A percentile compares a stretch with the other conserved stretches of the same genome.
These are phyloP conservation scores for Nannobrachium achirus DNA, from an alignment of 2,113 vertebrate species.

Conservation along the genomic window DNA sequence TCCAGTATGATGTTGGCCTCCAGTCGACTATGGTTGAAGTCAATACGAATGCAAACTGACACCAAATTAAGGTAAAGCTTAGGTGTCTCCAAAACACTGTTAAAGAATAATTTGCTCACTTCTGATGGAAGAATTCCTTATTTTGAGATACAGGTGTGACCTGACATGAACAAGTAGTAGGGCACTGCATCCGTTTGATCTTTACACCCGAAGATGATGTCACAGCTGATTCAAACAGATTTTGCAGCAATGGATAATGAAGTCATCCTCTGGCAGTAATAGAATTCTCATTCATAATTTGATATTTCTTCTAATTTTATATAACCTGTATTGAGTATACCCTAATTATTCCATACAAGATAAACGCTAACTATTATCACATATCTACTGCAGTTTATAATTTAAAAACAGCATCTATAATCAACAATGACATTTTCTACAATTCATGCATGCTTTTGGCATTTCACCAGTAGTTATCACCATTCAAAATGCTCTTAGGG, in stretches of 20 bases:
- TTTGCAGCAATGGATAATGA: no score
- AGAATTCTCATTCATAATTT: conserved; percentile 49
- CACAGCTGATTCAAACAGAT: no score
- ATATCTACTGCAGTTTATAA: background rate
- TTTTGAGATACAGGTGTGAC: background rate
- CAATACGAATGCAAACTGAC: background rate
- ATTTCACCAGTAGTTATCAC: conserved; percentile 2
- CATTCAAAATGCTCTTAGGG: conserved; percentile 8
- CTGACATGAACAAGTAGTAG: conserved; percentile 15
- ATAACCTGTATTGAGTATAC: no score
- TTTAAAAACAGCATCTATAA: conserved; percentile 5
- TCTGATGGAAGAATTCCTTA: background rate
- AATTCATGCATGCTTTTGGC: conserved; percentile 17
- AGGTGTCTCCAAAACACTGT: background rate
- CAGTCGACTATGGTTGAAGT: no score
- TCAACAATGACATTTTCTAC: background rate
- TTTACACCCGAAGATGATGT: conserved; percentile 35
- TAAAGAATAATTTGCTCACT: conserved; percentile 8
- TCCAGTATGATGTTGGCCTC: background rate
- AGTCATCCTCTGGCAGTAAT: no score
- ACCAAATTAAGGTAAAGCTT: background rate
- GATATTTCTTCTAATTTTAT: no score
- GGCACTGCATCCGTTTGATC: conserved; percentile 40
- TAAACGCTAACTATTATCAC: background rate
- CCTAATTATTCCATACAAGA: no score